These are phyloP conservation scores for Dolichopus griseipennis DNA, from an alignment of 2,888 invertebrate genomes.

Conservation along the genomic window DNA sequence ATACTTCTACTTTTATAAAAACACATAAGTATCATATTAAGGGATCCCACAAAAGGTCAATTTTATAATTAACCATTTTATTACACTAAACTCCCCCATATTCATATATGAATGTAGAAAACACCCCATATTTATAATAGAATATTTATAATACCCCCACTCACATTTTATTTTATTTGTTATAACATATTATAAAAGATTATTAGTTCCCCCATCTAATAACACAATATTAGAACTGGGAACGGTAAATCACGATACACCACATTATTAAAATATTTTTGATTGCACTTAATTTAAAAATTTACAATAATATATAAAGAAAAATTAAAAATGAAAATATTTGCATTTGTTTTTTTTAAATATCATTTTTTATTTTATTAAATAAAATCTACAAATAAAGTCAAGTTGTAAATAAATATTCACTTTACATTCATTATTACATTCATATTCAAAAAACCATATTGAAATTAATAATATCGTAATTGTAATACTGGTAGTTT, in stretches of 20 bases:
- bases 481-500: too few relatives aligned
- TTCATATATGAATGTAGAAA: neutral
- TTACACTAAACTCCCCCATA: neutral
- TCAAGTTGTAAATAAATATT: slow-evolving; percentile 1
- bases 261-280: neutral
- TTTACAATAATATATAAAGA: too few relatives aligned
- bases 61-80: neutral
- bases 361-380: neutral
- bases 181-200: neutral
- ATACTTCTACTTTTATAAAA: too few relatives aligned
- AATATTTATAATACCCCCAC: neutral
- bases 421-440: neutral
- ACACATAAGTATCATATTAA: too few relatives aligned
- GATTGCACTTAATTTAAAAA: neutral
- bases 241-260: neutral
- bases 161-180: neutral
- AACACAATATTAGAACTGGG: too few relatives aligned
- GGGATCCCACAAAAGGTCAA: neutral
- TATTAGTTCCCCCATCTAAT: neutral
- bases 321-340: neutral
- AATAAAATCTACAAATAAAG: neutral
- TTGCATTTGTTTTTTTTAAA: too few relatives aligned
- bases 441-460: too few relatives aligned
- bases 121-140: neutral
- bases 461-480: too few relatives aligned